phyloP scores from a whole-genome alignment of 2,888 invertebrate species.

The Drosophila paracracens region DNA sequence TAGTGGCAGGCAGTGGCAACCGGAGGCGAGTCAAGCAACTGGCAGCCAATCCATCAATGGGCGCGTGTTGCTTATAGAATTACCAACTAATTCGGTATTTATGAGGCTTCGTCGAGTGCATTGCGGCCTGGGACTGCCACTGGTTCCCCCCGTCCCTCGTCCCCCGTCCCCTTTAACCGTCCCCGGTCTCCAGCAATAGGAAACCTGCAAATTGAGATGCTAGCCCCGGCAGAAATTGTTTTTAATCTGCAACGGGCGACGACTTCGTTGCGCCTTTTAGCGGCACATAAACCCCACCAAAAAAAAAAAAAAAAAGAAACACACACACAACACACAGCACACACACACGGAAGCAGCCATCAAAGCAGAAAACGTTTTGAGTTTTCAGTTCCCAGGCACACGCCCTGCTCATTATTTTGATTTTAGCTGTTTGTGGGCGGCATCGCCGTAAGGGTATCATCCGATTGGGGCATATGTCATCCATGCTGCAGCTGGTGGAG shows the following conservation, averaged over 20 bases:
- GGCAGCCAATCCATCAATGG: slow-evolving; percentile 76
- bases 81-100: slow-evolving; percentile 84
- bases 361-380: slow-evolving; percentile 35
- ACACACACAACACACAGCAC: slow-evolving; percentile 2
- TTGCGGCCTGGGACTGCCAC: slow-evolving; percentile 43
- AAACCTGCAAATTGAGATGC: slow-evolving; percentile 79
- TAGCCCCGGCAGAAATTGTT: slow-evolving; percentile 60
- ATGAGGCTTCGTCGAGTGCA: slow-evolving; percentile 81
- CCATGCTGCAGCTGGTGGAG: neutral
- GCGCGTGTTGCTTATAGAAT: slow-evolving; percentile 85
- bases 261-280: slow-evolving; percentile 64
- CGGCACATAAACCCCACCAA: slow-evolving; percentile 42
- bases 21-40: slow-evolving; percentile 31
- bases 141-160: neutral
- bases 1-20: slow-evolving; percentile 6
- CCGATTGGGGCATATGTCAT: slow-evolving; percentile 15
- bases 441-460: slow-evolving; percentile 30
- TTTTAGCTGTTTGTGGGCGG: slow-evolving; percentile 49
- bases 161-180: neutral
- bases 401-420: slow-evolving; percentile 62
- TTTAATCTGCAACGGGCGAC: slow-evolving; percentile 64
- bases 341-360: slow-evolving; percentile 20
- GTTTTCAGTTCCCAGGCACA: slow-evolving; percentile 43
- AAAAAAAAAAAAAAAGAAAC: neutral
- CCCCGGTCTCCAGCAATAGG: slow-evolving; percentile 28